A percentile compares a stretch with the other conserved stretches of the same genome.
Evolutionary conservation across 2,888 invertebrate genomes (phyloP).

Genomic region (Netelia melanura): DNA sequence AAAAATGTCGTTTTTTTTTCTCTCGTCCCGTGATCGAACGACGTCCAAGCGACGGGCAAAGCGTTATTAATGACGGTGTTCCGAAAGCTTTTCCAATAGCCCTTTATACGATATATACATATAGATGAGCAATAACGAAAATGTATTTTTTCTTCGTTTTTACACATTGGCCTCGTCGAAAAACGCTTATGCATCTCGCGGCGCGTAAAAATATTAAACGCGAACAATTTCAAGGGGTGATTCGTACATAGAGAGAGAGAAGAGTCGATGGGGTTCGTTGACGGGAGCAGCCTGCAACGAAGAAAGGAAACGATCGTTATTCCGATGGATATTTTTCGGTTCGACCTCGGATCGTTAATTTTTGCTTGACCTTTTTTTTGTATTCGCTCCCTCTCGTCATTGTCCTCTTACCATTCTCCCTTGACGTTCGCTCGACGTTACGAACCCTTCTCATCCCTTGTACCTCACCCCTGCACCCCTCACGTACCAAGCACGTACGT

Average conservation of each 20-base stretch:
- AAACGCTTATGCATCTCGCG: slow-evolving; percentile 60
- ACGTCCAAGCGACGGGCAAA: slow-evolving; percentile 37
- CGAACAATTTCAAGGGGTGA: slow-evolving; percentile 58
- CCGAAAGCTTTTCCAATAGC: slow-evolving; percentile 49
- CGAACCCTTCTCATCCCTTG: not conserved
- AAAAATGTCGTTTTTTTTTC: slow-evolving; percentile 20
- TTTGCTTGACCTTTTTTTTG: slow-evolving; percentile 40
- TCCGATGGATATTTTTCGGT: slow-evolving; percentile 52
- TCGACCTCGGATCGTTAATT: slow-evolving; percentile 51
- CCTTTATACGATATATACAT: not conserved
- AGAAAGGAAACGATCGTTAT: slow-evolving; percentile 42
- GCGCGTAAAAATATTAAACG: slow-evolving; percentile 59
- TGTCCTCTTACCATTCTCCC: slow-evolving; percentile 7
- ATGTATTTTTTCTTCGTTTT: slow-evolving; percentile 18
- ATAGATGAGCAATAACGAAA: not conserved
- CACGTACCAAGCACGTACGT: slow-evolving; percentile 19
- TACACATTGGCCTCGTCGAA: slow-evolving; percentile 30
- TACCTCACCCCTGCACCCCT: not conserved
- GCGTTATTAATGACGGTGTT: slow-evolving; percentile 62
- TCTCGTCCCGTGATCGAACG: slow-evolving; percentile 48
- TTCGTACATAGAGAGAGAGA: no score
- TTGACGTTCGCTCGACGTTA: slow-evolving; percentile 24
- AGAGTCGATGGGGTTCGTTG: not conserved
- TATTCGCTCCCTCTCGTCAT: slow-evolving; percentile 12
- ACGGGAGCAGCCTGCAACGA: not conserved